A percentile compares a stretch with the other conserved stretches of the same genome.
These are phyloP conservation scores for Cydia splendana DNA, from an alignment of 1,140 invertebrate genomes.

Conservation along the genomic window DNA sequence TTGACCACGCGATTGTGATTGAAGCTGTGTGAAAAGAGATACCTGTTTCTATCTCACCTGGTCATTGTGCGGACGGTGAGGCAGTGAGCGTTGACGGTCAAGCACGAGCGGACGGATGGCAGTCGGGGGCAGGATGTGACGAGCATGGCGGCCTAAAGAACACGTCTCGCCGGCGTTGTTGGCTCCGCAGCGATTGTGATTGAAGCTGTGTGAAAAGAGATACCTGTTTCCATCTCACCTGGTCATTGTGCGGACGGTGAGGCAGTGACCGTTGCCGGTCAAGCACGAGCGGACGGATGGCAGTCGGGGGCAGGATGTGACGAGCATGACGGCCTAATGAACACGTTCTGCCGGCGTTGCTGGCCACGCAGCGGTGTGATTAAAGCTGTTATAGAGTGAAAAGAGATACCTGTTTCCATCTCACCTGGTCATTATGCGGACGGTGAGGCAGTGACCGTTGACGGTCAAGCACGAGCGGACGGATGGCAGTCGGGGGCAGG, in stretches of 20 bases:
- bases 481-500: slow-evolving; percentile 95
- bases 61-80: slow-evolving; percentile 58
- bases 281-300: slow-evolving; percentile 95
- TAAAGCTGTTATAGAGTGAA: background rate
- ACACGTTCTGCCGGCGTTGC: slow-evolving; percentile 94
- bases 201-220: too few species aligned
- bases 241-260: slow-evolving; percentile 57
- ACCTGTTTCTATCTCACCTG: slow-evolving; percentile 42
- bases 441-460: slow-evolving; percentile 84
- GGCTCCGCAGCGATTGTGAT: slow-evolving; percentile 91
- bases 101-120: slow-evolving; percentile 96
- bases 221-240: slow-evolving; percentile 36
- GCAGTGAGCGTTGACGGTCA: slow-evolving; percentile 88
- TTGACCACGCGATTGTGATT: slow-evolving; percentile 83
- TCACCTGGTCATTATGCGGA: slow-evolving; percentile 57
- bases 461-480: slow-evolving; percentile 93
- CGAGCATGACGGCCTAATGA: slow-evolving; percentile 91
- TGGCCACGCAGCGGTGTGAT: slow-evolving; percentile 95
- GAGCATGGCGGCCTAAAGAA: slow-evolving; percentile 90
- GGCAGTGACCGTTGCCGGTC: slow-evolving; percentile 89
- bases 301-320: slow-evolving; percentile 96
- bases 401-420: background rate
- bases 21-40: too few species aligned
- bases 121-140: slow-evolving; percentile 95
- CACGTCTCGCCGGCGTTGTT: slow-evolving; percentile 95